Evolutionary conservation across 2,888 invertebrate species (phyloP), one percentile per base, ranked within the genome.

Genomic region (Tryphoninae sp.): DNA sequence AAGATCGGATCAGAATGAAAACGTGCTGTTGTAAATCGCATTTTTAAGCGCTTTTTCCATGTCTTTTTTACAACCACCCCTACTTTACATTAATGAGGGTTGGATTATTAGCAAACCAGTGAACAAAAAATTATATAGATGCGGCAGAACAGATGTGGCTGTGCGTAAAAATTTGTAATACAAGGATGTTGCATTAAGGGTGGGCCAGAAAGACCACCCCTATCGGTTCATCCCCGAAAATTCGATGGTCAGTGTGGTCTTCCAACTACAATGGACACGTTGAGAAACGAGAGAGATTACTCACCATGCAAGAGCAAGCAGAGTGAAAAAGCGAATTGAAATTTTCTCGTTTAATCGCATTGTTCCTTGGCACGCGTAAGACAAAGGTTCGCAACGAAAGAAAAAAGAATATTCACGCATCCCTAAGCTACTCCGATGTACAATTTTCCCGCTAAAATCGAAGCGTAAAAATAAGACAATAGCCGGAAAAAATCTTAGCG

Each of bases 401-500:
- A 6, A 16, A n/a, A 23, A 65, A 26, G 7, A 33, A 23, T 55
- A 22, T 53, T 55, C 51, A 53, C 26, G 33, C 33, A n/a, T 2
- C 23, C 51, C 16, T 7, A 9, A 1, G 19, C 6, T 45, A 45
- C 13, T 45, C 13, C 13, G 55, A 45, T n/a, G 45, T 62, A 9
- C 26, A 61, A 22, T 33, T 64, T 59, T 26, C 61, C 45, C 42
- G 45, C 68, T 59, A 78, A 74, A 84, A 87, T 88, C 88, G 85
- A 85, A 85, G 87, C 89, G 88, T 89, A 86, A 89, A 89, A 88
- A 80, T 88, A 87, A 88, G 87, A 90, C 89, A 89, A 90, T 89
- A 86, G 88, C 84, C 86, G 86, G 89, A 88, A 89, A 89, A 89
- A 87, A 77, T 82, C 78, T 79, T 80, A 62, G 75, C 82, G 80